Evolutionary conservation across 64 coral and sea anemone genomes (phyloP).

Genomic region (Dendrophyllia cribrosa): DNA sequence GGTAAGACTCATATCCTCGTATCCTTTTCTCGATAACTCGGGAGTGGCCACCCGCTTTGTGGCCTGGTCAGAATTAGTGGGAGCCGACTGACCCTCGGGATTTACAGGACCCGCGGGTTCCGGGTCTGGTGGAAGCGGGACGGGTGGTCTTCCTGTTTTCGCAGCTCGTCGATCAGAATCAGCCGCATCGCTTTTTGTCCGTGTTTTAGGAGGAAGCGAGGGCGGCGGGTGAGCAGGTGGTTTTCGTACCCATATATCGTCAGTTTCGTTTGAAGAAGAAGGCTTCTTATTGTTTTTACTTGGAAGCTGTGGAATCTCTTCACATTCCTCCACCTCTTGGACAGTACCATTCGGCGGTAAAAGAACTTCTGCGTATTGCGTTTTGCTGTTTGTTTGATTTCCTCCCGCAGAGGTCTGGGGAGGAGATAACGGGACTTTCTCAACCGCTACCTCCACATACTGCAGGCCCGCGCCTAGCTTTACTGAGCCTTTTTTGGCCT

Average conservation of each 20-base stretch:
- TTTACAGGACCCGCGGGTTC: not conserved
- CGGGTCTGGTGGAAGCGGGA: not conserved
- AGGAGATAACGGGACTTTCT: constrained; percentile 9
- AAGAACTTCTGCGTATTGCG: constrained; percentile 62
- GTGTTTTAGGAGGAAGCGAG: constrained; percentile 26
- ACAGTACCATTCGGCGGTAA: not conserved
- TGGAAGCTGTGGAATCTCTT: constrained; percentile 18
- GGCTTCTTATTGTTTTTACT: constrained; percentile 2
- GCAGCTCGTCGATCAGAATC: not conserved
- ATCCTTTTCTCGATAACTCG: constrained; percentile 36
- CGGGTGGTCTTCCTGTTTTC: not conserved
- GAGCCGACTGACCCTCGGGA: not conserved
- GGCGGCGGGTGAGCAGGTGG: constrained; percentile 4
- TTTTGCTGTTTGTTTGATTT: constrained; percentile 3
- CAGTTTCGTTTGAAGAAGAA: not conserved
- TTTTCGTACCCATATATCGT: constrained; percentile 68
- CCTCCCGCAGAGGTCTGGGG: not conserved
- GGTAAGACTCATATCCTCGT: constrained; percentile 55
- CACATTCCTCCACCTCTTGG: not conserved
- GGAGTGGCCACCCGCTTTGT: not conserved
- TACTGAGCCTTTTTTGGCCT: constrained; percentile 27
- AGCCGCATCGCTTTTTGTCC: not conserved
- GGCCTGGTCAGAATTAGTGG: not conserved
- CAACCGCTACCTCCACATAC: constrained; percentile 68
- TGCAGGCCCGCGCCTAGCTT: constrained; percentile 33